phyloP scores from a whole-genome alignment of 2,797 vertebrate genomes.

The Hypotaenidia okinawae region DNA sequence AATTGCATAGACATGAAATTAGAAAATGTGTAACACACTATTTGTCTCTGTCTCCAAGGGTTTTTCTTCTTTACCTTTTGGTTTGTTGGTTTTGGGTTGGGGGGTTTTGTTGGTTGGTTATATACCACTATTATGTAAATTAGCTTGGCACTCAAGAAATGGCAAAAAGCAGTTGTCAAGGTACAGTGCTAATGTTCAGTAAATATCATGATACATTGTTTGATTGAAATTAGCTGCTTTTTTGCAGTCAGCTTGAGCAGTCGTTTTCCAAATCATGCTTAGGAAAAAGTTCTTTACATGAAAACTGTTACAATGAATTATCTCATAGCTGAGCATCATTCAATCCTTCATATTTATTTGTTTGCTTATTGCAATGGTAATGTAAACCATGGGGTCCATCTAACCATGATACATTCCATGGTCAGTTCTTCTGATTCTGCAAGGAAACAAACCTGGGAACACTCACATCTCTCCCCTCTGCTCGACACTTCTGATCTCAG shows the following conservation, averaged over 20 bases:
- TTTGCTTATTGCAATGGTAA: neutral
- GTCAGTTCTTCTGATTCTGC: neutral
- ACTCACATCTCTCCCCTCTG: neutral
- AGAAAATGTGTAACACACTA: fast-evolving
- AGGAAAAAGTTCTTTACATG: neutral
- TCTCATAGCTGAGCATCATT: neutral
- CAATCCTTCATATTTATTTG: neutral
- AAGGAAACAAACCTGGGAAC: neutral
- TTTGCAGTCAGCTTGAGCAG: neutral
- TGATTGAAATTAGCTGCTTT: neutral
- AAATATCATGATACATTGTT: neutral
- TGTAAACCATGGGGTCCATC: neutral
- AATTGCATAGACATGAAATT: neutral
- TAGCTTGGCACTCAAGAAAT: neutral
- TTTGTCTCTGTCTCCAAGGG: neutral
- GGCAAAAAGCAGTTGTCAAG: neutral
- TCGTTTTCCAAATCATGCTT: neutral
- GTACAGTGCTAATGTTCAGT: neutral
- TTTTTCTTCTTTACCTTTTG: neutral
- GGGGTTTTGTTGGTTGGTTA: neutral
- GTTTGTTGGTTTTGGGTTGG: too few species aligned
- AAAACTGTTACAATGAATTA: neutral
- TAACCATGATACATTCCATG: fast-evolving
- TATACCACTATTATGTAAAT: neutral
- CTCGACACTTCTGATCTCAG: neutral